Evolutionary conservation across 2,888 invertebrate species (phyloP), one percentile per base, ranked within the genome.

Genomic region (Ctena decussata): DNA sequence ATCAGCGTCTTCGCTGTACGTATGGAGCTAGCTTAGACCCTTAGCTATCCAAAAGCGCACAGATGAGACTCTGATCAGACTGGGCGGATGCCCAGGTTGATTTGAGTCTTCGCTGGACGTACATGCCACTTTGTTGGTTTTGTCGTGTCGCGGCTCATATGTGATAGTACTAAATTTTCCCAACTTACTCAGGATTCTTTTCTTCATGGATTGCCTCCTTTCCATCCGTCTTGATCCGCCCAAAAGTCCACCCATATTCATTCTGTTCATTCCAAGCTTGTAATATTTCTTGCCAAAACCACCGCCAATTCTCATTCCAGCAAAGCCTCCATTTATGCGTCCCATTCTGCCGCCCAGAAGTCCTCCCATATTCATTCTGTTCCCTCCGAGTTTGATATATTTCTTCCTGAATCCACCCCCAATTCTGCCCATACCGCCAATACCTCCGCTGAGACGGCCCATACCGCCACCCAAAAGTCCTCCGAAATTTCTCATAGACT

Each of bases 371-470:
- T 15, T 35, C 35, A 2, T 65, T 65, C 65, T 65, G 32, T 24
- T 65, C 11, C 35, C 35, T 21, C 65, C 35, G 18, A 32, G 8
- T 21, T 35, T 65, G 65, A 35, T n/a, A 12, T 32, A 32, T 65
- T 35, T 65, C 35, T 60, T 60, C 15, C 60, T 30, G 11, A 24
- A 30, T 24, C 35, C 30, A 18, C 65, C 30, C 8, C 65, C 44
- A 27, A 71, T 21, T 24, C 39, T 8, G n/a, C 44, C 44, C 39
- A 75, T 76, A 32, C 82, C 82, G 37, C 35, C 49, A 24, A 69
- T 32, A 18, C 77, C 65, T 44, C 71, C 69, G 21, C 69, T n/a
- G 0, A 44, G 24, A 41, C 69, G 75, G 37, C 73, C 70, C 35
- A 41, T 65, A 44, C 57, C 49, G 6, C 44, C 71, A 0, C 44